Base-by-base conservation (phyloP, 37 sponge, comb jelly and placozoan genomes). In the Mnemiopsis leidyi region DNA sequence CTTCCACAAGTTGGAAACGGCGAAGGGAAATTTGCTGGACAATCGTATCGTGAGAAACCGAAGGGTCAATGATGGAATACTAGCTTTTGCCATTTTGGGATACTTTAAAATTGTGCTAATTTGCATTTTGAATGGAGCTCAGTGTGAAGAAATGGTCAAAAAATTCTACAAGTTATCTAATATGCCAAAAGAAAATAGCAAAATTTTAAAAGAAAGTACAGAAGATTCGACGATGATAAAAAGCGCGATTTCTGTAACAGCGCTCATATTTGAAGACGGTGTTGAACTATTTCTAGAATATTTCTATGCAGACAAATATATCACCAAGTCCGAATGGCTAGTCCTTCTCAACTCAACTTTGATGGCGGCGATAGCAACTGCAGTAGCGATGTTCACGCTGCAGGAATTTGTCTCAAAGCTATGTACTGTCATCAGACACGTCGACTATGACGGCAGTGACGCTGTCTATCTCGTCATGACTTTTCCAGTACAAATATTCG, bases 331-430 rank as follows among this genome's bases (percentile, higher is more conserved):
- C 18, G 36, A 77, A 3, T 77, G 79, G 79, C 36, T 77, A 5
- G 79, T 77, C 79, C 79, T 77, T 26, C 36, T 77, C 35, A 77
- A 77, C 35, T 28, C 79, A 77, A 77, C 79, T 1, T 36, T 77
- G 18, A 77, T 77, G 79, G 79, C 79, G 1, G 35, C 1, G 33
- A 32, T 77, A 32, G 20, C 35, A 33, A 32, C 35, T 0, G 35
- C 18, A 31, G 18, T 5, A 13, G 26, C 33, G 32, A 9, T 77
- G 20, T 21, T 77, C 32, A 34, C 33, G 3, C 16, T 36, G 9
- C 30, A 32, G 79, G 32, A 33, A 77, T 31, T 77, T 18, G 2
- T 31, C 20, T 21, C 26, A 0, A 77, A 77, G 33, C 24, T 28
- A 20, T 5, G 2, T 3, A 28, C 2, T 3, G 29, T 28, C 2